Percentiles rank a stretch among this genome's conserved stretches.
Evolutionary conservation across 2,888 invertebrate genomes (phyloP).

Genomic region (Hipparchia semele): DNA sequence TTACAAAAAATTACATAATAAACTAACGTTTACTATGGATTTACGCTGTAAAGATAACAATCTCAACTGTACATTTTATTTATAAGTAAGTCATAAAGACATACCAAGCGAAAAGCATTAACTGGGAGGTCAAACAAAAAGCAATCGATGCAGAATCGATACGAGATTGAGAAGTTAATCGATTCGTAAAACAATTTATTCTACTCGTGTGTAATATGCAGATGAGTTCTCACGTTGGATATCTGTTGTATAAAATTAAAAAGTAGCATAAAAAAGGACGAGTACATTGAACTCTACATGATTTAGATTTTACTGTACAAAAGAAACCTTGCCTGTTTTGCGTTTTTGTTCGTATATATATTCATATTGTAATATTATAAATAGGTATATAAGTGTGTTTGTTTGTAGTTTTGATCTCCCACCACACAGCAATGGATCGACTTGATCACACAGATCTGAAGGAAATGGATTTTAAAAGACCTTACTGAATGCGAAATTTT

Average conservation of each 20-base stretch:
- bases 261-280: constrained; percentile 8
- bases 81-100: constrained; percentile 50
- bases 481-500: no score
- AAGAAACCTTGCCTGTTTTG: no score
- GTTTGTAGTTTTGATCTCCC: no score
- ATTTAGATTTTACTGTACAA: constrained; percentile 2
- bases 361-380: no score
- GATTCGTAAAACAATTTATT: constrained; percentile 78
- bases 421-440: no score
- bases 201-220: constrained; percentile 65
- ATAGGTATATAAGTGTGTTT: no score
- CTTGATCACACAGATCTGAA: no score
- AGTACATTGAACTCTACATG: background rate
- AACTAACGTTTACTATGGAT: background rate
- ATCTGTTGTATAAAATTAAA: constrained; percentile 20
- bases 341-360: no score
- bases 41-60: constrained; percentile 5
- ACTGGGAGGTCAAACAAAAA: constrained; percentile 59
- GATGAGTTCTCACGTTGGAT: constrained; percentile 61
- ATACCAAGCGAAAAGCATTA: constrained; percentile 62
- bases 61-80: constrained; percentile 1
- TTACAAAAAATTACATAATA: no score
- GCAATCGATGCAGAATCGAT: constrained; percentile 70
- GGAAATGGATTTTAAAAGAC: no score
- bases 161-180: constrained; percentile 70